Conservation (phyloP, 1,140 invertebrate genomes). For the Musca vetustissima region DNA sequence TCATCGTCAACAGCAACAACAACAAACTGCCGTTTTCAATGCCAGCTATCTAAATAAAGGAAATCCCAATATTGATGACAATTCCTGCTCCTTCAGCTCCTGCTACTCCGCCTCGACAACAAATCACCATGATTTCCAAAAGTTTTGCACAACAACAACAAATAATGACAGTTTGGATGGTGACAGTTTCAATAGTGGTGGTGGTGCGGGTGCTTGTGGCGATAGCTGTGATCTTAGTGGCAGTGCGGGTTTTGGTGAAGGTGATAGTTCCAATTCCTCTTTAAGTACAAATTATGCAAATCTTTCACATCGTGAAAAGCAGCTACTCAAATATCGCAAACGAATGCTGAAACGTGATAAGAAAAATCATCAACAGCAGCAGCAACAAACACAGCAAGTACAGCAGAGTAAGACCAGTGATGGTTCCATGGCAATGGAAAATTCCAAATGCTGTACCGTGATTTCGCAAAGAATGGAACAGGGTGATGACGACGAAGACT, state of each 20-base stretch:
- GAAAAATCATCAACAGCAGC: constrained; percentile 28
- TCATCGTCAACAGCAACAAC: constrained; percentile 7
- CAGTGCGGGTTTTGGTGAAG: constrained; percentile 1
- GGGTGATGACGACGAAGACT: constrained; percentile 15
- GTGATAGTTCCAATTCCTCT: constrained; percentile 24
- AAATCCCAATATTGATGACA: too few species aligned
- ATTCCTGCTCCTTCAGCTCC: neutral
- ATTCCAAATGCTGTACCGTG: neutral
- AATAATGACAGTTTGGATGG: neutral
- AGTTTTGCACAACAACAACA: neutral
- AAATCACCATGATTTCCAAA: constrained; percentile 3
- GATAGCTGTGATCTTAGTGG: neutral
- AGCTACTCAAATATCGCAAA: constrained; percentile 53
- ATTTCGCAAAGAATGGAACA: constrained; percentile 24
- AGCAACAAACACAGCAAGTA: constrained; percentile 16
- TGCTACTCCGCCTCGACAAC: neutral
- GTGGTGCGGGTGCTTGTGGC: neutral
- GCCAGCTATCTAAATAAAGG: neutral
- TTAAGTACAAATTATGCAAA: constrained; percentile 16
- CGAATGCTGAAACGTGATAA: constrained; percentile 52
- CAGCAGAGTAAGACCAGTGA: constrained; percentile 21
- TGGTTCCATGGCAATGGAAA: neutral
- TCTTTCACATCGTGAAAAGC: constrained; percentile 47
- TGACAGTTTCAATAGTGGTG: neutral
- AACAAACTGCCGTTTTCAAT: neutral